Percentiles rank a stretch among this genome's conserved stretches.
These are phyloP conservation scores for Pocillopora damicornis DNA, from an alignment of 64 coral and sea anemone species.

Conservation along the genomic window DNA sequence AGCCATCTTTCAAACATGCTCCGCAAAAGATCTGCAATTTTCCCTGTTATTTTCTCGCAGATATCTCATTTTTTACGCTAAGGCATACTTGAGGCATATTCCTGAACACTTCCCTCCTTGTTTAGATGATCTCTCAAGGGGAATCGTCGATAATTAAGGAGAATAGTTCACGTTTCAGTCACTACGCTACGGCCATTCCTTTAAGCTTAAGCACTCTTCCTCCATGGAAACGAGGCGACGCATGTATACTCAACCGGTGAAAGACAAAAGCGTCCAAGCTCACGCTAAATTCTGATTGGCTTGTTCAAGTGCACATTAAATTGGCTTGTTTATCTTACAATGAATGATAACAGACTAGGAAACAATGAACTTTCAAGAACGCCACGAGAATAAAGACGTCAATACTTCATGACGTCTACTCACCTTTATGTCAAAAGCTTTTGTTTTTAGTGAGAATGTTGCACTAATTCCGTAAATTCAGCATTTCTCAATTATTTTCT, in stretches of 20 bases:
- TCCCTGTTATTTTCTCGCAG: neutral
- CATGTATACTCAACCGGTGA: neutral
- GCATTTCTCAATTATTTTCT: neutral
- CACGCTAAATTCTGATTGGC: conserved; percentile 27
- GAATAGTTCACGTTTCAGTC: neutral
- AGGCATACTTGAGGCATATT: neutral
- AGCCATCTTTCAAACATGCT: conserved; percentile 54
- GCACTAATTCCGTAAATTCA: neutral
- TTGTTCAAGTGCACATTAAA: conserved; percentile 18
- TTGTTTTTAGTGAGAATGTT: too few relatives aligned
- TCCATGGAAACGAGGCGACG: conserved; percentile 54
- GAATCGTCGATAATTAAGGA: neutral
- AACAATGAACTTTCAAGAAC: neutral
- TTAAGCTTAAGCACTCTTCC: neutral
- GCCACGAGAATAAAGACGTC: neutral
- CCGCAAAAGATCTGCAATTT: neutral
- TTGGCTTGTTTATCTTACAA: conserved; percentile 30
- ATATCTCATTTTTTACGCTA: neutral
- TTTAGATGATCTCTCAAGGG: neutral
- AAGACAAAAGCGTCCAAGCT: neutral
- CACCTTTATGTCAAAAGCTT: neutral
- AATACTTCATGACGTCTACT: neutral
- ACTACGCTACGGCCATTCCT: neutral
- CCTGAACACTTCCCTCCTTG: neutral
- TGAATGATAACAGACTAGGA: neutral